Base-by-base conservation (phyloP, 2,888 invertebrate genomes). In the Diarsia rubi region DNA sequence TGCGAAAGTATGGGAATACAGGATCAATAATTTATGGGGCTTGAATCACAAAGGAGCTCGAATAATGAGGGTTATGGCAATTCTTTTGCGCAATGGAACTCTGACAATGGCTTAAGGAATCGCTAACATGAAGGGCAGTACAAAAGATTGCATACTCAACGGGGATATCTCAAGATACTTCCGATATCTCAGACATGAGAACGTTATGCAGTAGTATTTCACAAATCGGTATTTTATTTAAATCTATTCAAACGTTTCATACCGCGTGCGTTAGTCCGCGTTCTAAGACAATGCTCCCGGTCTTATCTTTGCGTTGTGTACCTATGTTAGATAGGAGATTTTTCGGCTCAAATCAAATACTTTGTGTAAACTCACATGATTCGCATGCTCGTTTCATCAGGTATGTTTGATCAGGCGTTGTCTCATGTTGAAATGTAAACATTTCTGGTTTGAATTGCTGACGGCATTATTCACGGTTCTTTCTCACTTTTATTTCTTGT, bases 401-500 rank as follows among this genome's bases (percentile, higher is more conserved):
- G 84, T 84, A 80, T 69, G 81, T 84, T 81, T 81, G 69, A 67
- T 66, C 59, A 84, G 44, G 59, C 75, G 49, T 81, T 81, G 66
- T 81, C 66, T 84, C 84, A 66, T 72, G 57, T 81, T 74, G 31
- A 73, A 83, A 69, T 73, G 73, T 67, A 54, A 81, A 80, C 84
- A 80, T 66, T 80, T 84, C 44, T 81, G 63, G 66, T 74, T 59
- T 66, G 9, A 69, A 60, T 47, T 67, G 57, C 42, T 73, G 81
- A 66, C 54, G 59, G 42, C 44, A 67, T 31, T 69, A 52, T 65
- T 9, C n/a, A 37, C 14, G 37, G 78, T 27, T 52, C 12, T 64
- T 60, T 64, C 49, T 52, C 27, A 66, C 44, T 31, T 44, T 63
- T 31, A 60, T 27, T 47, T 21, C 24, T 21, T 57, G 57, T 69